These are phyloP conservation scores for Drosophila antonietae DNA, from an alignment of 2,888 invertebrate genomes.

Conservation along the genomic window DNA sequence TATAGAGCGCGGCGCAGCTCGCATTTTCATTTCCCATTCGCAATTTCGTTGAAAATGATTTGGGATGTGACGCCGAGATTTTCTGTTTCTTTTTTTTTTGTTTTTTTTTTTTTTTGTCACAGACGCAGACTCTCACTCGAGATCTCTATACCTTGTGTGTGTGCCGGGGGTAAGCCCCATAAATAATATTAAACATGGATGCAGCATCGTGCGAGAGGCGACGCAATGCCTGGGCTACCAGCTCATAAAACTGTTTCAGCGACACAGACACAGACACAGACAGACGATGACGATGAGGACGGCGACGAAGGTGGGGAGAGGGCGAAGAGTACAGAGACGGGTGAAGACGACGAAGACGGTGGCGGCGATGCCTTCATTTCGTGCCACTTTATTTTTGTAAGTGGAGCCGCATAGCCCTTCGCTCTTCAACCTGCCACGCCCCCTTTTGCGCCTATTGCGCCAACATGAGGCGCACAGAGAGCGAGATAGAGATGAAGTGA, in stretches of 20 bases:
- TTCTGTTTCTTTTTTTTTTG: constrained; percentile 43
- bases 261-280: constrained; percentile 13
- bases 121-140: constrained; percentile 55
- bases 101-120: constrained; percentile 25
- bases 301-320: neutral
- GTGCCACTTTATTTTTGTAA: constrained; percentile 61
- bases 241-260: constrained; percentile 24
- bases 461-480: neutral
- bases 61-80: constrained; percentile 80
- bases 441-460: constrained; percentile 27
- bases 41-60: constrained; percentile 80
- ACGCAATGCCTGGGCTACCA: constrained; percentile 20
- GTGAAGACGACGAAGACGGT: constrained; percentile 8
- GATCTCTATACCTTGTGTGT: constrained; percentile 33
- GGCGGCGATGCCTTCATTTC: constrained; percentile 62
- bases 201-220: constrained; percentile 55
- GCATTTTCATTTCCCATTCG: constrained; percentile 37
- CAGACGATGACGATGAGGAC: neutral
- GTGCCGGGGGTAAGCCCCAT: constrained; percentile 60
- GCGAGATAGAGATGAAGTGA: neutral
- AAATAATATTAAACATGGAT: constrained; percentile 79
- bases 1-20: constrained; percentile 22
- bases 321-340: neutral
- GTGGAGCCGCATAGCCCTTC: constrained; percentile 24
- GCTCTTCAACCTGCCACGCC: constrained; percentile 50